Percentiles rank a stretch among this genome's conserved stretches.
These are phyloP conservation scores for Drosophila persimilis DNA, from an alignment of 1,140 invertebrate genomes.

Conservation along the genomic window DNA sequence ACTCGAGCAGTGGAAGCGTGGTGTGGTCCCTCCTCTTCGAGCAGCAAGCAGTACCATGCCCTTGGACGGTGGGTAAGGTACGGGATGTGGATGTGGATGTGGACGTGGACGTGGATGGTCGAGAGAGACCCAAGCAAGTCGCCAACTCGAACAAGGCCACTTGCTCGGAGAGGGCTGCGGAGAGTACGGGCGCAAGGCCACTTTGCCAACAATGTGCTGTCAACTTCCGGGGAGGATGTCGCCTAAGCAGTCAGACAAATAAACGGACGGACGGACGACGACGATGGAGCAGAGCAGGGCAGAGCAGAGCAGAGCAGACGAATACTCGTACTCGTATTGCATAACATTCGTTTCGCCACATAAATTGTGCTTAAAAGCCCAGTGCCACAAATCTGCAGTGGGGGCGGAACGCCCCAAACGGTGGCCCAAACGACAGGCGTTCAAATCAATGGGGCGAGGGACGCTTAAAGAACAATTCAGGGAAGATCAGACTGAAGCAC, in stretches of 20 bases:
- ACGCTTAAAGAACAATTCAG: conserved; percentile 56
- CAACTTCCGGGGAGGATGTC: conserved; percentile 78
- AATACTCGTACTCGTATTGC: conserved; percentile 47
- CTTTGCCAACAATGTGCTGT: conserved; percentile 81
- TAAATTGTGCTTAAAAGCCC: conserved; percentile 82
- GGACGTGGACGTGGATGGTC: not conserved
- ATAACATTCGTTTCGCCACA: conserved; percentile 81
- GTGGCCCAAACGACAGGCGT: conserved; percentile 29
- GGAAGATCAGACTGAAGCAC: conserved; percentile 25
- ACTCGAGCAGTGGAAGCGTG: conserved; percentile 10
- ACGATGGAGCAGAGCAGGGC: too few relatives aligned
- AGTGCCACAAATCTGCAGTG: conserved; percentile 68
- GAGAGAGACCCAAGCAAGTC: conserved; percentile 34
- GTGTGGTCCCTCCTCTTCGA: not conserved
- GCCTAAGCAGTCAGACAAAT: conserved; percentile 79
- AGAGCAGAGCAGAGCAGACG: conserved; percentile 35
- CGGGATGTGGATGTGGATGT: not conserved
- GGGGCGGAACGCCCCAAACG: conserved; percentile 14
- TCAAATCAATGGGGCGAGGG: conserved; percentile 47
- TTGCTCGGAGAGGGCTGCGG: conserved; percentile 26
- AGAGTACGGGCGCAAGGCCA: conserved; percentile 68
- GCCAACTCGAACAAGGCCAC: conserved; percentile 79
- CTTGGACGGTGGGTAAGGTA: conserved; percentile 5
- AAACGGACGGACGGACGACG: conserved; percentile 51
- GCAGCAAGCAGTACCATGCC: too few relatives aligned